These are phyloP conservation scores for Pangasius mekongensis DNA, from an alignment of 2,797 vertebrate genomes.

Conservation along the genomic window DNA sequence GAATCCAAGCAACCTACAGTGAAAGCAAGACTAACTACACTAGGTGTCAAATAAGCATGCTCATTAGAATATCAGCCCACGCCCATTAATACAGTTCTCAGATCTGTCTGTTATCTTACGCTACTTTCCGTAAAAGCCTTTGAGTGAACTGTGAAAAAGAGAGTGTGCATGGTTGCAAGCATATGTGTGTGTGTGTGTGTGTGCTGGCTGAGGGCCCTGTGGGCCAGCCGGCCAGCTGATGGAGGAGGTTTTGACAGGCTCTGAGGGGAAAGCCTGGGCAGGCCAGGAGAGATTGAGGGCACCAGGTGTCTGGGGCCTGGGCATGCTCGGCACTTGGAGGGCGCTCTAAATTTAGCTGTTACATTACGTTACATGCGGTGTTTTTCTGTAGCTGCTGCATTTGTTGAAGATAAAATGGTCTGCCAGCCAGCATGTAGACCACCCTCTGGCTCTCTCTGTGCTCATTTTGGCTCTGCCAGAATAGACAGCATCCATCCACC, in stretches of 20 bases:
- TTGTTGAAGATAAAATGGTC: conserved; percentile 54
- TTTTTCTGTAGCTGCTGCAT: conserved; percentile 67
- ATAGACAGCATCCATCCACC: conserved; percentile 17
- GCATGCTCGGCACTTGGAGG: conserved; percentile 66
- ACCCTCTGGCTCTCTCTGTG: conserved; percentile 35
- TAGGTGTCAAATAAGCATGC: background rate
- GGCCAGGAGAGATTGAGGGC: conserved; percentile 70
- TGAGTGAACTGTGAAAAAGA: conserved; percentile 13
- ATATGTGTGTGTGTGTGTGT: conserved; percentile 44
- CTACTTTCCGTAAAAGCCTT: background rate
- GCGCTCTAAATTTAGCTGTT: conserved; percentile 76
- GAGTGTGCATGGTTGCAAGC: conserved; percentile 15
- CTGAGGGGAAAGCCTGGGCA: conserved; percentile 53
- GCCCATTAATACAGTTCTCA: background rate
- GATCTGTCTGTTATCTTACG: background rate
- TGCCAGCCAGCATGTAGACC: conserved; percentile 45
- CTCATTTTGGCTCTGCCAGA: conserved; percentile 22
- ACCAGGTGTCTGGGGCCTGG: conserved; percentile 71
- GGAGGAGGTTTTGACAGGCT: conserved; percentile 72
- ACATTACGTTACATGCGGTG: conserved; percentile 77
- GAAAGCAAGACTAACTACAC: background rate
- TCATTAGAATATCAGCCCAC: background rate
- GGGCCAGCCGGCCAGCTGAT: conserved; percentile 62
- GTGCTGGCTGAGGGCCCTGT: conserved; percentile 59
- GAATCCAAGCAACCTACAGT: background rate